These are phyloP conservation scores for Balaeniceps rex DNA, from an alignment of 2,113 vertebrate genomes.

Conservation along the genomic window DNA sequence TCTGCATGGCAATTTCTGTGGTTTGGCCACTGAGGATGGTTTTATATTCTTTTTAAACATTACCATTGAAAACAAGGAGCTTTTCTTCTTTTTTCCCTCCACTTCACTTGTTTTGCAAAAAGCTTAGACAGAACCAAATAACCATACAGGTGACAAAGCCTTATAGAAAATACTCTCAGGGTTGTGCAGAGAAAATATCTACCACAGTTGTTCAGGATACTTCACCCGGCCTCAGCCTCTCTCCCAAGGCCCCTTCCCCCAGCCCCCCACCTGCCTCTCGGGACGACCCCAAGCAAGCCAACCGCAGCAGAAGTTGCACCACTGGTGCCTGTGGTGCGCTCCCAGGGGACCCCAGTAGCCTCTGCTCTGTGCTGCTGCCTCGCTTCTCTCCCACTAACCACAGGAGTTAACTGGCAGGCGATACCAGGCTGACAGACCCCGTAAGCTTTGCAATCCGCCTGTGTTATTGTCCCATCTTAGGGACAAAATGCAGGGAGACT, in stretches of 20 bases:
- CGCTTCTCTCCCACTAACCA: neutral
- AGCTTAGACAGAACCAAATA: neutral
- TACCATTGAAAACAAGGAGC: slow-evolving; percentile 11
- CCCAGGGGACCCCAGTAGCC: neutral
- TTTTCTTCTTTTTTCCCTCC: neutral
- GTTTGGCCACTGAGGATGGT: slow-evolving; percentile 36
- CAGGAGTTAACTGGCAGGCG: neutral
- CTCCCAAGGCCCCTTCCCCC: neutral
- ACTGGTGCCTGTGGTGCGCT: neutral
- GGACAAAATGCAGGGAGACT: neutral
- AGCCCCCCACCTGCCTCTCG: neutral
- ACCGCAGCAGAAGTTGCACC: neutral
- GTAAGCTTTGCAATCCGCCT: neutral
- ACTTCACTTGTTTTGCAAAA: neutral
- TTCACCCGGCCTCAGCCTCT: neutral
- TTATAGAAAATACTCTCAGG: neutral
- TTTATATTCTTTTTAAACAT: neutral
- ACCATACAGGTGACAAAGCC: neutral
- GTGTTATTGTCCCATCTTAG: neutral
- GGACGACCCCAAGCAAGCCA: rapidly evolving
- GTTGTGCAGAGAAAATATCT: neutral
- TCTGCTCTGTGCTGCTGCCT: neutral
- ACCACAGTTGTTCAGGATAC: neutral
- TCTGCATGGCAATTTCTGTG: slow-evolving; percentile 60
- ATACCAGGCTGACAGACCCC: neutral